Percentiles rank a stretch among this genome's conserved stretches.
Evolutionary conservation across 2,113 vertebrate genomes (phyloP).

Genomic region (Mastomys coucha): DNA sequence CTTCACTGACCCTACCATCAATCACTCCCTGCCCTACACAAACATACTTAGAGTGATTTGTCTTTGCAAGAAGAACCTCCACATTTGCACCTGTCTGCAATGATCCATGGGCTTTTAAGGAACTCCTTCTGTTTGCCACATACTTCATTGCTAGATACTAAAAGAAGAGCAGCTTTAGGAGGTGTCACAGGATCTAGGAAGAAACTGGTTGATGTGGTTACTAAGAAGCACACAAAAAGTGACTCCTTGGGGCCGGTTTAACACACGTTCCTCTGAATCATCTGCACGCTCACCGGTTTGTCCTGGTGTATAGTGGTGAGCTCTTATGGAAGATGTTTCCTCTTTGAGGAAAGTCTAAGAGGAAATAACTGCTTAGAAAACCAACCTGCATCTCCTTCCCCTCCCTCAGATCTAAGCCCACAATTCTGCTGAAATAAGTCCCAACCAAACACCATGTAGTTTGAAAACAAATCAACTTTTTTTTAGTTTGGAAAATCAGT

Average conservation of each 20-base stretch:
- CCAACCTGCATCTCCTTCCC: not conserved
- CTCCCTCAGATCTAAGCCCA: not conserved
- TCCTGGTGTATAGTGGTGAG: not conserved
- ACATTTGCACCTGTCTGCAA: not conserved
- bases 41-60: not conserved
- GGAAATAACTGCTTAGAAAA: constrained; percentile 4
- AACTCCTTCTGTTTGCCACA: not conserved
- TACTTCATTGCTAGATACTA: not conserved
- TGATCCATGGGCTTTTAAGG: not conserved
- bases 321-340: not conserved
- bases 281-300: not conserved
- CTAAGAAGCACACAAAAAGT: not conserved
- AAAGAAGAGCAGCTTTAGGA: not conserved
- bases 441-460: not conserved
- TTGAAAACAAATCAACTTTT: constrained; percentile 16
- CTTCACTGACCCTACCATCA: not conserved
- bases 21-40: not conserved
- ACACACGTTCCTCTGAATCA: not conserved
- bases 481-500: not conserved
- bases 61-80: constrained; percentile 28
- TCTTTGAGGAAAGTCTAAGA: not conserved
- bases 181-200: not conserved
- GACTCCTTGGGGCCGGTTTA: not conserved
- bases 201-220: not conserved
- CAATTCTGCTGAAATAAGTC: not conserved